A percentile compares a stretch with the other conserved stretches of the same genome.
phyloP scores from a whole-genome alignment of 30 jellyfish, hydroid and myxozoan genomes.

The Turritopsis dohrnii region DNA sequence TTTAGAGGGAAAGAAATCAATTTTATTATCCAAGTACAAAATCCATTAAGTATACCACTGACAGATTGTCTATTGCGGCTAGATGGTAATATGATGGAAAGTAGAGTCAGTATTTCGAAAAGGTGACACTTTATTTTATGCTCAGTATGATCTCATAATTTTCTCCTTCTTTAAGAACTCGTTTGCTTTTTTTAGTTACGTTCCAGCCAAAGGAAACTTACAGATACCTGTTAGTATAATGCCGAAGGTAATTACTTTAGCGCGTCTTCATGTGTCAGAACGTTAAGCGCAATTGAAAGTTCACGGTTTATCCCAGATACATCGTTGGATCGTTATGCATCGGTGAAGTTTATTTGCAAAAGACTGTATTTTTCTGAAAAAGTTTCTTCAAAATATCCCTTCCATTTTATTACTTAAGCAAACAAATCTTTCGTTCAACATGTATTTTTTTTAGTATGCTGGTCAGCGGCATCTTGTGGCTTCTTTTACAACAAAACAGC shows the following conservation, averaged over 20 bases:
- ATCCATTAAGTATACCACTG: constrained; percentile 45
- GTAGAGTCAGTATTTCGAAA: constrained; percentile 57
- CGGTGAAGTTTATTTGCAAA: too few relatives aligned
- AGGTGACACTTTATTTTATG: too few relatives aligned
- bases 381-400: not conserved
- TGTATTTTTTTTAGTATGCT: constrained; percentile 32
- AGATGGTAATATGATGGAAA: constrained; percentile 68
- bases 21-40: constrained; percentile 51
- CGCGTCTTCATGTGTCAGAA: not conserved
- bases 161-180: too few relatives aligned
- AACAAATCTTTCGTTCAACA: not conserved
- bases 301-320: too few relatives aligned
- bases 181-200: constrained; percentile 35
- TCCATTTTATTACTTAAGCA: too few relatives aligned
- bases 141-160: too few relatives aligned
- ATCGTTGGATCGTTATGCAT: too few relatives aligned
- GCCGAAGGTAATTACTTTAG: constrained; percentile 54
- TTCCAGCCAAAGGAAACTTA: constrained; percentile 48
- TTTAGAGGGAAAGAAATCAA: constrained; percentile 47
- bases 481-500: constrained; percentile 58
- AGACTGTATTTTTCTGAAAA: too few relatives aligned
- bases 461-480: constrained; percentile 67
- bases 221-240: constrained; percentile 64
- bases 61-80: constrained; percentile 68
- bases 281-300: not conserved